Evolutionary conservation across 2,797 vertebrate species (phyloP), one percentile per base, ranked within the genome.

Genomic region (Micropoecilia bifurca): DNA sequence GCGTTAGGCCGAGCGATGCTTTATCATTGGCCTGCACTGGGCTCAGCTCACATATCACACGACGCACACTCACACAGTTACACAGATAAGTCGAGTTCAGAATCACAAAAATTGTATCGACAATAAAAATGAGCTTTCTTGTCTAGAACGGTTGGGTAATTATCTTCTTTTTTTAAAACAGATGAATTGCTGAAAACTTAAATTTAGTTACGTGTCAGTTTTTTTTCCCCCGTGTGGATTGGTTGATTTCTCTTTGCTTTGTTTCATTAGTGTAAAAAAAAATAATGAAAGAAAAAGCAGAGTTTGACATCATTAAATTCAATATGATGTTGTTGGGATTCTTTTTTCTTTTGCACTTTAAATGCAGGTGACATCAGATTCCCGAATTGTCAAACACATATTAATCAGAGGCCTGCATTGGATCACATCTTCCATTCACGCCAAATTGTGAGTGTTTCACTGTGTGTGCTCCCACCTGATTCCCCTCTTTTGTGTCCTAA

Each of bases 401-500:
- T 3, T n/a, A 28, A 28, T 71, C 6, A 36, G 41, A 71, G 25
- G 12, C 68, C 25, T n/a, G 48, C 48, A 22, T 50, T 50, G 68
- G 41, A 45, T 28, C 13, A 14, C 68, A 45, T 45, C 25, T n/a
- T 45, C 25, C 30, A 45, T 13, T 22, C 41, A n/a, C 0, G 12
- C 41, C 41, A 30, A 45, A 69, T 69, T 14, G 66, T n/a, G 9
- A 73, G 75, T 84, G 78, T 72, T 47, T 71, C 33, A 18, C 7
- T 68, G 78, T 77, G 63, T 69, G 78, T 22, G 57, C 73, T 76
- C 72, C 57, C 36, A 30, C 66, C 45, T 89, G 83, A 63, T 76
- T 84, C 55, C 69, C 82, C 85, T 18, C 30, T 90, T 93, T 93
- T 92, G 90, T 92, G 81, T 90, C 73, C 55, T 83, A 83, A 92